Conservation (phyloP, 2,113 vertebrate species). For the Felis chaus region DNA sequence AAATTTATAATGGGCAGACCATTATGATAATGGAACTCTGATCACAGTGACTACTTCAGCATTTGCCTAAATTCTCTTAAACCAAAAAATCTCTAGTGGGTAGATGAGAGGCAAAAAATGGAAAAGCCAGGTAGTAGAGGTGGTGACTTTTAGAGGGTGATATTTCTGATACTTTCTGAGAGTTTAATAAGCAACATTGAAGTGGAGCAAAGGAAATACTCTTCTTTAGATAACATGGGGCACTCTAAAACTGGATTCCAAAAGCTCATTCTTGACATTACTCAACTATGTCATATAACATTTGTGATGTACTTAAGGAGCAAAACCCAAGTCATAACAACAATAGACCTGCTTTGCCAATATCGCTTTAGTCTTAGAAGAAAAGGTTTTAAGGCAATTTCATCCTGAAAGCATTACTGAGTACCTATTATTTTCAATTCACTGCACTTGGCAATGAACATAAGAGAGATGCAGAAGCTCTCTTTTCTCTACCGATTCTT, state of each 20-base stretch:
- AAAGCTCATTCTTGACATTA: neutral
- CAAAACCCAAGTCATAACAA: neutral
- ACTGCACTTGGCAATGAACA: conserved; percentile 15
- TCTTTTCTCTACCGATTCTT: neutral
- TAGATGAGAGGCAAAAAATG: neutral
- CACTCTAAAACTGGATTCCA: neutral
- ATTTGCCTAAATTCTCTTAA: neutral
- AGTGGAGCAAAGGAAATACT: neutral
- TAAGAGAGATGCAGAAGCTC: neutral
- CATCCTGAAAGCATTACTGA: neutral
- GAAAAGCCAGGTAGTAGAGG: neutral
- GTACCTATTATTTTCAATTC: neutral
- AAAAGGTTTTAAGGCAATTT: neutral
- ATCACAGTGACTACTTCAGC: neutral
- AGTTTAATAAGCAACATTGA: neutral
- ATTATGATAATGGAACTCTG: neutral
- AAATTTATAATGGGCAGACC: neutral
- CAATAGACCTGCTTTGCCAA: neutral
- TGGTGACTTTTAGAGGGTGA: neutral
- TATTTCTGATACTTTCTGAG: neutral
- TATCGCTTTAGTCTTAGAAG: neutral
- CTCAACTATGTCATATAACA: neutral
- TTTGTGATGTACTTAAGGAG: neutral
- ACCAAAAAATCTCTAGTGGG: neutral
- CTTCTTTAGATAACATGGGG: neutral